Percentiles rank a stretch among this genome's conserved stretches.
Evolutionary conservation across 2,113 vertebrate species (phyloP).

Genomic region (Bufo bufo): DNA sequence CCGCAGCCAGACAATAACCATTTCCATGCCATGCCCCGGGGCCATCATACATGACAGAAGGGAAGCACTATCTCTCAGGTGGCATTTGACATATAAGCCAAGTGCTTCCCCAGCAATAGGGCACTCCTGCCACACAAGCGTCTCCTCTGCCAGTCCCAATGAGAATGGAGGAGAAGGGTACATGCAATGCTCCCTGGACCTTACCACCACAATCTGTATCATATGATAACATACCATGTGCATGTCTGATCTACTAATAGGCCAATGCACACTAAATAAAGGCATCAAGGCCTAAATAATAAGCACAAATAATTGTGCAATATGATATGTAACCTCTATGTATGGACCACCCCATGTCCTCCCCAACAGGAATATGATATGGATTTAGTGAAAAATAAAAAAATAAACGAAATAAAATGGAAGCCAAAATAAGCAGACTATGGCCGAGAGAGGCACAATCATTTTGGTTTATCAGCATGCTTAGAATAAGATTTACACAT

Average conservation of each 20-base stretch:
- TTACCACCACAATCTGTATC: neutral
- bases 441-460: constrained; percentile 26
- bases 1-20: neutral
- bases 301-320: neutral
- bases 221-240: neutral
- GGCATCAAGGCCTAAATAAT: neutral
- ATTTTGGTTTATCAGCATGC: constrained; percentile 31
- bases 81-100: too few relatives aligned
- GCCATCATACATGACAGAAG: too few relatives aligned
- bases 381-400: constrained; percentile 13
- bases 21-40: neutral
- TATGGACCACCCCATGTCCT: neutral
- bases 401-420: neutral
- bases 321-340: neutral
- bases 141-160: too few relatives aligned
- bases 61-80: too few relatives aligned
- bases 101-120: too few relatives aligned
- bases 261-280: neutral
- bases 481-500: constrained; percentile 12
- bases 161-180: too few relatives aligned
- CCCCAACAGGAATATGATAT: neutral
- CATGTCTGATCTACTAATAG: neutral
- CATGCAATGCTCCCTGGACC: too few relatives aligned
- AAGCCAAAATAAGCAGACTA: neutral
- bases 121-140: too few relatives aligned